A percentile compares a stretch with the other conserved stretches of the same genome.
phyloP scores from a whole-genome alignment of 1,140 invertebrate genomes.

The Tenebrio molitor region DNA sequence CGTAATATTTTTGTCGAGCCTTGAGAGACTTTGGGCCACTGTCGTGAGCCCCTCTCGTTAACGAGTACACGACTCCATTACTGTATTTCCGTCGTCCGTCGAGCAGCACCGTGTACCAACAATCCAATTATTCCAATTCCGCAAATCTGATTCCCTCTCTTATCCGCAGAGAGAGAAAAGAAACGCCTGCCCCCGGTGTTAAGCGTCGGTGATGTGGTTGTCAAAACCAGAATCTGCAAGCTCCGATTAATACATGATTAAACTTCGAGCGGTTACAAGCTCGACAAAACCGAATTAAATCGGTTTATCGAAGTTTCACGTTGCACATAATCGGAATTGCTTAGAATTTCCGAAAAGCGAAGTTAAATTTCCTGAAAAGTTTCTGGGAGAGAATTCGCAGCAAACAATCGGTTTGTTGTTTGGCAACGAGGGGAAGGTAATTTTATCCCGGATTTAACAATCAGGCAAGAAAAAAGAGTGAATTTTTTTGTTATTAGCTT shows the following conservation, averaged over 20 bases:
- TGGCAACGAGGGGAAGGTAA: too few species aligned
- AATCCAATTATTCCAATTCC: neutral
- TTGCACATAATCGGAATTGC: slow-evolving; percentile 1
- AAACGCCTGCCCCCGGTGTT: neutral
- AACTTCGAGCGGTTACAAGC: neutral
- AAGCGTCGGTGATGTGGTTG: neutral
- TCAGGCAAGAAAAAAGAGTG: too few species aligned
- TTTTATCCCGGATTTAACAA: too few species aligned
- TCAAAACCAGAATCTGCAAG: neutral
- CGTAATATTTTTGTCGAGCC: too few species aligned
- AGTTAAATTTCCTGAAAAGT: slow-evolving; percentile 8
- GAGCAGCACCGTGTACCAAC: too few species aligned
- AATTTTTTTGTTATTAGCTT: too few species aligned
- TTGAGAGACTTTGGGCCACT: too few species aligned
- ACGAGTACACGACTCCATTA: too few species aligned
- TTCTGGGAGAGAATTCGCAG: neutral
- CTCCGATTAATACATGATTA: neutral
- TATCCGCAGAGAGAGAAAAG: neutral
- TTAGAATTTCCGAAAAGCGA: slow-evolving; percentile 4
- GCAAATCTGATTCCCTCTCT: neutral
- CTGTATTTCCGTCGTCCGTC: too few species aligned
- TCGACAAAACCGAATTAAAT: neutral
- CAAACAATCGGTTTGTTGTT: neutral
- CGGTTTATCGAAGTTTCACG: slow-evolving; percentile 7
- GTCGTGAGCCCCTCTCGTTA: too few species aligned